Percentiles rank a stretch among this genome's conserved stretches.
Evolutionary conservation across 2,888 invertebrate genomes (phyloP).

Genomic region (Thereva unica): DNA sequence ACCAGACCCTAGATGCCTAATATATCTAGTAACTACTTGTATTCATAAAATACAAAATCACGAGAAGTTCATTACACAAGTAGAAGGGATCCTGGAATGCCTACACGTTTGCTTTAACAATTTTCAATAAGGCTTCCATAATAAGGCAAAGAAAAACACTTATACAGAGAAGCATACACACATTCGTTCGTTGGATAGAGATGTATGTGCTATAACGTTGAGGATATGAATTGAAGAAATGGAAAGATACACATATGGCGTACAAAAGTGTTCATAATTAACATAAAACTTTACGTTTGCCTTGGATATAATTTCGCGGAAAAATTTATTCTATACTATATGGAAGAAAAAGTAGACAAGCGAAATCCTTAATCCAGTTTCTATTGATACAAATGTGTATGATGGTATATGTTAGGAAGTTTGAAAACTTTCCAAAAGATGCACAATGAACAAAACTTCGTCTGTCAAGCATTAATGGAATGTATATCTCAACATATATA

Average conservation of each 20-base stretch:
- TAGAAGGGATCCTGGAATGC: too few species aligned
- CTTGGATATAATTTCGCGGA: constrained; percentile 7
- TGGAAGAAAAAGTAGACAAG: not conserved
- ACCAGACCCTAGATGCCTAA: too few species aligned
- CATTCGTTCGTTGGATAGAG: too few species aligned
- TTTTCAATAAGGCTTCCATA: constrained; percentile 34
- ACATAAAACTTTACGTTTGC: constrained; percentile 35
- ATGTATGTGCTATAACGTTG: too few species aligned
- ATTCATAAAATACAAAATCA: too few species aligned
- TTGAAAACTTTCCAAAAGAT: constrained; percentile 26
- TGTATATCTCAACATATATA: too few species aligned
- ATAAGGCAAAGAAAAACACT: constrained; percentile 31
- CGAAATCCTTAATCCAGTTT: constrained; percentile 27
- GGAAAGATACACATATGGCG: constrained; percentile 35
- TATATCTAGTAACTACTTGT: too few species aligned
- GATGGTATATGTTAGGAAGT: constrained; percentile 9
- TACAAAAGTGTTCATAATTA: constrained; percentile 35
- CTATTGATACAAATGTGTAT: constrained; percentile 17
- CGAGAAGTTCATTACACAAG: too few species aligned
- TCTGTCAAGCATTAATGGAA: not conserved
- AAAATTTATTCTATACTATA: too few species aligned
- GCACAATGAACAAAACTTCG: constrained; percentile 29
- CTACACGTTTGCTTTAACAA: constrained; percentile 26
- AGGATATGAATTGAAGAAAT: constrained; percentile 14
- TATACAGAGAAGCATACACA: constrained; percentile 6